Percentiles rank a stretch among this genome's conserved stretches.
Conservation (phyloP, 2,888 invertebrate genomes). For the Galeopsomyia nigrocyanea region DNA sequence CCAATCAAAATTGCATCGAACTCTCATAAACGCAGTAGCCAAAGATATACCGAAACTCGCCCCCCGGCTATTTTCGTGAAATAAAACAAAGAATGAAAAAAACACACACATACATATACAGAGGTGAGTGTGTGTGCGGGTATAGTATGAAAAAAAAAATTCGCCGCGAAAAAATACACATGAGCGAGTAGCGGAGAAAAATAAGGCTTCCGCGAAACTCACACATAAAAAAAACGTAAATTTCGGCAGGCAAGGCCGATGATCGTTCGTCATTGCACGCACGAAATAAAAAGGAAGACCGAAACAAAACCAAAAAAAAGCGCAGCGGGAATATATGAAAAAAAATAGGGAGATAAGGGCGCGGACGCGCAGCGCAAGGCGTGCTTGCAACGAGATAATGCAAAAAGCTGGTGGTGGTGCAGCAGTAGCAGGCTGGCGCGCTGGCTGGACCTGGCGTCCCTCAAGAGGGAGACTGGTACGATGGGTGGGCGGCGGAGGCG, state of each 20-base stretch:
- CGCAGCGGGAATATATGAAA: conserved; percentile 19
- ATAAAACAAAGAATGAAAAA: conserved; percentile 17
- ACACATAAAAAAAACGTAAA: conserved; percentile 12
- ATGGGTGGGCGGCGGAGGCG: conserved; percentile 58
- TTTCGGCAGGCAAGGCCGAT: background rate
- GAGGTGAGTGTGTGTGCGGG: background rate
- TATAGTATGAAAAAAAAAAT: too few species aligned
- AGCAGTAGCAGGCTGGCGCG: background rate
- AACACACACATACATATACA: background rate
- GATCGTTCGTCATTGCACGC: background rate
- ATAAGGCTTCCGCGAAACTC: conserved; percentile 37
- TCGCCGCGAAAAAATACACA: background rate
- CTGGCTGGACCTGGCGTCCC: background rate
- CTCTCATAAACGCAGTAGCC: background rate
- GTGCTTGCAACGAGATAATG: conserved; percentile 67
- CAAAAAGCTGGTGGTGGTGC: conserved; percentile 56
- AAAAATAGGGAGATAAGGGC: conserved; percentile 31
- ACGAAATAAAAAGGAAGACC: conserved; percentile 4
- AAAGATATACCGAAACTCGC: conserved; percentile 25
- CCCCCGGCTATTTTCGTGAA: conserved; percentile 25
- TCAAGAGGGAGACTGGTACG: conserved; percentile 15
- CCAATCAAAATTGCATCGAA: conserved; percentile 33
- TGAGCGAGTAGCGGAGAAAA: conserved; percentile 1
- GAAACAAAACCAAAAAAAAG: background rate
- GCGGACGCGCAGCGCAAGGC: conserved; percentile 55